These are phyloP conservation scores for Drosophila paramelanica DNA, from an alignment of 2,888 invertebrate genomes.

Conservation along the genomic window DNA sequence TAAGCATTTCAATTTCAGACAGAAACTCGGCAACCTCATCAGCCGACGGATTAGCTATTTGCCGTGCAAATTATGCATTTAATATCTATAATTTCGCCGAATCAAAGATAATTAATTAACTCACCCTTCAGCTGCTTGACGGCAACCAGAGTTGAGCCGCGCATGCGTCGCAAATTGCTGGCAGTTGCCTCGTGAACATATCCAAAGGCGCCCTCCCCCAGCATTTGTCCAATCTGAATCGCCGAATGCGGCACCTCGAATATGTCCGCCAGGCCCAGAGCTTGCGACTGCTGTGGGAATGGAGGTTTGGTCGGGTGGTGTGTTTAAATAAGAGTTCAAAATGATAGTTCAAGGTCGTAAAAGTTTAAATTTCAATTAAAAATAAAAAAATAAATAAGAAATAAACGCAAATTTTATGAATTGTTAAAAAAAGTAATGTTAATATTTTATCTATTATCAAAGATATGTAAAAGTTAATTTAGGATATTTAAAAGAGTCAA, in stretches of 20 bases:
- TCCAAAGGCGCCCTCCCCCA: slow-evolving; percentile 92
- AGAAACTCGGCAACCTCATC: slow-evolving; percentile 90
- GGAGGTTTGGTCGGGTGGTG: too few relatives aligned
- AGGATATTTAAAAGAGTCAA: too few relatives aligned
- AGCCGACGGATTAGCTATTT: slow-evolving; percentile 86
- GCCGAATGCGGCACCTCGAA: slow-evolving; percentile 82
- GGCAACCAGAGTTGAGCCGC: slow-evolving; percentile 87
- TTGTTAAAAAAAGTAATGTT: too few relatives aligned
- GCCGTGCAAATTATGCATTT: neutral
- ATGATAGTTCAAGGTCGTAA: too few relatives aligned
- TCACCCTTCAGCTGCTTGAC: slow-evolving; percentile 91
- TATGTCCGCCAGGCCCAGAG: slow-evolving; percentile 77
- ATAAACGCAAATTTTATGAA: too few relatives aligned
- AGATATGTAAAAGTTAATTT: too few relatives aligned
- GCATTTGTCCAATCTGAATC: slow-evolving; percentile 84
- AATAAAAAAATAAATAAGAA: too few relatives aligned
- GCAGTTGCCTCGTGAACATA: slow-evolving; percentile 89
- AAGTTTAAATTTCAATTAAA: too few relatives aligned
- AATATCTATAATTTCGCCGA: neutral
- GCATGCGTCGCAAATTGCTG: slow-evolving; percentile 85
- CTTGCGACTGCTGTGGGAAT: slow-evolving; percentile 76
- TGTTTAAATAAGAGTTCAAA: too few relatives aligned
- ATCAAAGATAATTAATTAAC: slow-evolving; percentile 21
- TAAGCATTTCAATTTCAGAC: slow-evolving; percentile 91
- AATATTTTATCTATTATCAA: too few relatives aligned